Evolutionary conservation across 2,797 vertebrate genomes (phyloP), one percentile per base, ranked within the genome.

Genomic region (Tinamus major): DNA sequence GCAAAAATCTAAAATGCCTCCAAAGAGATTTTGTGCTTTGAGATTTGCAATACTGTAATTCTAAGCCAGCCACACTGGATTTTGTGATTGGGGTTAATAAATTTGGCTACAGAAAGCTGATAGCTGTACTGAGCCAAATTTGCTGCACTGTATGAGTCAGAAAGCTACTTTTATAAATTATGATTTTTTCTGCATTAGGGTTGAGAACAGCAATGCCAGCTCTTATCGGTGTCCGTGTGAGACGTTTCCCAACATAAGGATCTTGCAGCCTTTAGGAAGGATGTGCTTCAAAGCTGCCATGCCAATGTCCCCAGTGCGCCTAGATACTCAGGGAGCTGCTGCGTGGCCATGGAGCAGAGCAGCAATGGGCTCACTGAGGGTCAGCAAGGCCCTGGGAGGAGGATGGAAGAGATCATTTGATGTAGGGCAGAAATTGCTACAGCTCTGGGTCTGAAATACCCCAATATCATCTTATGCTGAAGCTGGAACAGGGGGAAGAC

Each of bases 1-100:
- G 94, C 70, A 94, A 89, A 93, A 94, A 87, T 91, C 63, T 56
- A 68, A 89, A 95, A 80, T 84, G 94, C 79, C 70, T 92, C 77
- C 89, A 71, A 77, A 95, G 93, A 93, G 89, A 95, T 96, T 95
- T 85, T 5, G 88, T 89, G 93, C 94, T 90, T 86, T 84, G 85
- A 92, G 91, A 93, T 95, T 96, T 92, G 85, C 79, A 88, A 87
- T 68, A 58, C 53, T 74, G 87, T 49, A 81, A 92, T 95, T 91
- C 74, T 92, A 90, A 95, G 87, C 74, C 87, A 90, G 89, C 58
- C 80, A 90, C 93, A 71, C 5, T 79, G 79, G 94, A 92, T 95
- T 94, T 91, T 82, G 85, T 26, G 13, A 93, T 69, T 21, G 68
- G 31, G 46, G 92, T 85, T 92, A 96, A 84, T 81, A 93, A 90